A percentile compares a stretch with the other conserved stretches of the same genome.
phyloP scores from a whole-genome alignment of 2,797 vertebrate genomes.

The Chromis chromis region DNA sequence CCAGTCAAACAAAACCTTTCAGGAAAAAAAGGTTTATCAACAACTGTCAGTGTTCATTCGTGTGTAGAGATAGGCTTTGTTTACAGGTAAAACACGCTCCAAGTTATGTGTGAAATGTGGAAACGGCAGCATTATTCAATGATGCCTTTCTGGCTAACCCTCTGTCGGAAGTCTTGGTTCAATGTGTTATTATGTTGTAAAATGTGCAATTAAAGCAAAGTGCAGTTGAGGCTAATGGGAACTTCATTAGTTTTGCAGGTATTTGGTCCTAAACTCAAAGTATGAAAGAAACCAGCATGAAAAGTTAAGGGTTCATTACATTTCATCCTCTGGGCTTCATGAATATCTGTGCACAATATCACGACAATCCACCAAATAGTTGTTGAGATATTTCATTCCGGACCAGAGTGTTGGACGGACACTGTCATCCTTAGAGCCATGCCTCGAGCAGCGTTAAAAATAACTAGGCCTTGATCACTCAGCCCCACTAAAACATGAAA shows the following conservation, averaged over 20 bases:
- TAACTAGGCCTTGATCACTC: neutral
- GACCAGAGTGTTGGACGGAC: neutral
- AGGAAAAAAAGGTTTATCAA: constrained; percentile 31
- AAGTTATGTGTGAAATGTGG: constrained; percentile 52
- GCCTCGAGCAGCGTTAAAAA: neutral
- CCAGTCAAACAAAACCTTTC: constrained; percentile 31
- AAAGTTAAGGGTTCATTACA: neutral
- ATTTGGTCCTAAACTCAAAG: neutral
- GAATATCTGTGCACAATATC: neutral
- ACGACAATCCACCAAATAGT: neutral
- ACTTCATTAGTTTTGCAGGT: neutral
- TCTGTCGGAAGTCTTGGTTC: constrained; percentile 33
- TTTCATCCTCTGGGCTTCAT: constrained; percentile 6
- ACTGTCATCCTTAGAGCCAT: neutral
- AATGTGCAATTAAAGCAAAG: no score
- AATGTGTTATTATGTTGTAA: neutral
- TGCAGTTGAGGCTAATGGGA: no score
- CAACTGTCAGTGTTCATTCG: constrained; percentile 36
- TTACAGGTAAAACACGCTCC: constrained; percentile 44
- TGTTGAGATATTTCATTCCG: neutral
- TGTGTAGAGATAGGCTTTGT: constrained; percentile 14
- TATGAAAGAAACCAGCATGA: neutral
- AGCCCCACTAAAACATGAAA: constrained; percentile 13
- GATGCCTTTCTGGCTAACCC: constrained; percentile 24
- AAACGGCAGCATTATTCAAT: constrained; percentile 26